Conservation (phyloP, 2,797 vertebrate genomes). For the Anomalospiza imberbis region DNA sequence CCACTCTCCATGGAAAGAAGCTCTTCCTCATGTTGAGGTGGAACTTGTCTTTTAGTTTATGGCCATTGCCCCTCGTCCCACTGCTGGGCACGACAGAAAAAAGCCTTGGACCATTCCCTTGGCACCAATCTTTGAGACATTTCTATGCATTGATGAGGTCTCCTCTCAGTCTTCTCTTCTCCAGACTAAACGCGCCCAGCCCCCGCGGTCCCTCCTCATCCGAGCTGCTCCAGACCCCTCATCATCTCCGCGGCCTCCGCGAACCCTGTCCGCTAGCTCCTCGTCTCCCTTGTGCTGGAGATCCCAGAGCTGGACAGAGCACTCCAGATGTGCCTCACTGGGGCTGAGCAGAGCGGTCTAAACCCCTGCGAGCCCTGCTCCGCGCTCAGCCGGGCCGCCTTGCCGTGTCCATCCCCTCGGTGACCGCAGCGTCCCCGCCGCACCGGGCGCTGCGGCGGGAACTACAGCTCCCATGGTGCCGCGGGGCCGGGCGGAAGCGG, state of each 20-base stretch:
- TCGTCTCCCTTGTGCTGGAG: not conserved
- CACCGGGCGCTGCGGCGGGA: fast-evolving
- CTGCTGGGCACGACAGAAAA: not conserved
- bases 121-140: not conserved
- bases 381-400: fast-evolving
- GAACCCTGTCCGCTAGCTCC: not conserved
- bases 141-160: not conserved
- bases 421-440: fast-evolving
- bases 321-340: not conserved
- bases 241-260: fast-evolving
- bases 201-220: not conserved
- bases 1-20: not conserved
- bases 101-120: too few species aligned
- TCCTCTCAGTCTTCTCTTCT: too few species aligned
- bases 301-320: not conserved
- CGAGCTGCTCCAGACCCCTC: not conserved
- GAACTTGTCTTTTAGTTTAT: not conserved
- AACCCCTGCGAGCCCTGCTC: fast-evolving
- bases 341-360: not conserved
- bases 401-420: fast-evolving
- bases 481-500: not conserved
- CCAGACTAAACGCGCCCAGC: not conserved
- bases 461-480: conserved; percentile 47
- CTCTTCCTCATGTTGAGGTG: not conserved
- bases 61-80: too few species aligned